Conservation (phyloP, 2,888 invertebrate species). For the Caenorhabditis afra region DNA sequence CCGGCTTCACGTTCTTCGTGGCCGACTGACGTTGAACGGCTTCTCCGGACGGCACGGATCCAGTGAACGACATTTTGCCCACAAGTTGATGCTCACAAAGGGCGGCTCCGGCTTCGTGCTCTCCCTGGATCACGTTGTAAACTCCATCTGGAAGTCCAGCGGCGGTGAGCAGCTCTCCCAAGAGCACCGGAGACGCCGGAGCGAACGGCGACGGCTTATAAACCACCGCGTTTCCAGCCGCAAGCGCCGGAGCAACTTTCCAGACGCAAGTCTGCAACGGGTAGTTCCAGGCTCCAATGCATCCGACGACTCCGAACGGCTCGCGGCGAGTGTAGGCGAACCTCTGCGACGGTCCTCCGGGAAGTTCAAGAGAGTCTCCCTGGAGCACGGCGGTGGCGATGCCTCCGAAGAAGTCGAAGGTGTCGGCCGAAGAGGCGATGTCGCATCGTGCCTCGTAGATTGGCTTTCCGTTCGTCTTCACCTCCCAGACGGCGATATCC, state of each 20-base stretch:
- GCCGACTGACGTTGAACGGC: constrained; percentile 78
- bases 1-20: constrained; percentile 70
- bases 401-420: constrained; percentile 83
- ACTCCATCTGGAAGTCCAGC: constrained; percentile 83
- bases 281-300: constrained; percentile 80
- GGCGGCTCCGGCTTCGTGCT: constrained; percentile 82
- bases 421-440: constrained; percentile 83
- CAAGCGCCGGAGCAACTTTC: constrained; percentile 82
- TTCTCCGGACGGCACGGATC: constrained; percentile 82
- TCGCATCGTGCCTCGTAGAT: constrained; percentile 84
- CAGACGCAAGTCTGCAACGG: constrained; percentile 77
- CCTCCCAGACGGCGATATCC: constrained; percentile 81
- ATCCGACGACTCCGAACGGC: constrained; percentile 78
- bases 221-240: constrained; percentile 84
- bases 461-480: constrained; percentile 83
- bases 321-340: constrained; percentile 78
- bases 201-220: constrained; percentile 84
- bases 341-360: constrained; percentile 68
- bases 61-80: constrained; percentile 83
- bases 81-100: constrained; percentile 82
- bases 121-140: constrained; percentile 83
- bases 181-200: constrained; percentile 83
- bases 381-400: constrained; percentile 58
- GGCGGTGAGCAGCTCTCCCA: constrained; percentile 83
- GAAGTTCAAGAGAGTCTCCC: constrained; percentile 73